These are phyloP conservation scores for Meta bourneti DNA, from an alignment of 2,888 invertebrate genomes.

Conservation along the genomic window DNA sequence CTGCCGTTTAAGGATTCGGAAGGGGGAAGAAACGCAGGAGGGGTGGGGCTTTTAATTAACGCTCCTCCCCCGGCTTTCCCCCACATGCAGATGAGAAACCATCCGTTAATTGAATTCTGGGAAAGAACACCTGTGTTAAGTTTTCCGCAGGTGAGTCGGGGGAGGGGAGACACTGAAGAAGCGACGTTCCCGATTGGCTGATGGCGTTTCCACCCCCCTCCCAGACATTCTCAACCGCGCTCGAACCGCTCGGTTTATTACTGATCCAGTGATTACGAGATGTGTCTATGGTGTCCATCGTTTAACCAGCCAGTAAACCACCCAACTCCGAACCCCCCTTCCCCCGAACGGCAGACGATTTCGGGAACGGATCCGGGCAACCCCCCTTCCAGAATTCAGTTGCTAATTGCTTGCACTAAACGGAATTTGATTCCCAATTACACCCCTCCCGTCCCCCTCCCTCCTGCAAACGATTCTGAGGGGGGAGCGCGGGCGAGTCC, in stretches of 20 bases:
- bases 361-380: too few relatives aligned
- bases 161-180: conserved; percentile 61
- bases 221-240: conserved; percentile 41
- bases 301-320: conserved; percentile 69
- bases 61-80: conserved; percentile 34
- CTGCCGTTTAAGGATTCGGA: conserved; percentile 69
- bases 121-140: conserved; percentile 75
- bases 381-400: conserved; percentile 27
- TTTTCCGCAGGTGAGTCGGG: conserved; percentile 72
- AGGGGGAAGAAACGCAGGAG: conserved; percentile 66
- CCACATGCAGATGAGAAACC: conserved; percentile 60
- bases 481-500: conserved; percentile 42
- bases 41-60: conserved; percentile 60
- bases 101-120: conserved; percentile 76
- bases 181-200: conserved; percentile 72
- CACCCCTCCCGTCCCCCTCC: conserved; percentile 2
- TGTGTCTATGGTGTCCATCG: conserved; percentile 73
- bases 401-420: conserved; percentile 75
- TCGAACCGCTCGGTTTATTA: conserved; percentile 47
- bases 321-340: conserved; percentile 8
- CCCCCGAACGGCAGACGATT: neutral
- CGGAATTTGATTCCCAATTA: conserved; percentile 76
- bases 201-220: conserved; percentile 19
- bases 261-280: conserved; percentile 71
- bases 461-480: conserved; percentile 28